Percentiles rank a stretch among this genome's conserved stretches.
These are phyloP conservation scores for Eudorcas thomsonii DNA, from an alignment of 2,113 vertebrate species.

Conservation along the genomic window DNA sequence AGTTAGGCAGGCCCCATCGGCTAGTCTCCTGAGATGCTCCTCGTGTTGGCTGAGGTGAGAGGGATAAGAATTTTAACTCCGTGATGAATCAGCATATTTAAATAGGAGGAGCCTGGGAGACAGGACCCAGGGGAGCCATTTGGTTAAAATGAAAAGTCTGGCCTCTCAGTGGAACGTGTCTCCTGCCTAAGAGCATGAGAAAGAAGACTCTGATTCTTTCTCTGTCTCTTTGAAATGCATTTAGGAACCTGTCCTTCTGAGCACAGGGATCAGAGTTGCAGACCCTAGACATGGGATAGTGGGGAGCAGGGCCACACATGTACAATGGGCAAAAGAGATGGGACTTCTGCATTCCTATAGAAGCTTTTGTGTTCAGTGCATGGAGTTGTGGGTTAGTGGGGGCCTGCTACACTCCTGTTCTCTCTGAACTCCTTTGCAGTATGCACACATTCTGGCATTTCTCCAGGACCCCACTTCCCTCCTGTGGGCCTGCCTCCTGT, in stretches of 20 bases:
- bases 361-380: background rate
- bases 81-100: background rate
- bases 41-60: background rate
- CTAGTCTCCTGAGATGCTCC: background rate
- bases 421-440: background rate
- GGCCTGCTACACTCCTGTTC: background rate
- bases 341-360: background rate
- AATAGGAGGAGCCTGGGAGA: slow-evolving; percentile 2
- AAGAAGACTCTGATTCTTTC: background rate
- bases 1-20: background rate
- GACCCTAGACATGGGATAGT: background rate
- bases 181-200: background rate
- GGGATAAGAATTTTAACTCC: background rate
- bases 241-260: background rate
- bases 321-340: background rate
- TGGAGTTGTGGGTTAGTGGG: background rate
- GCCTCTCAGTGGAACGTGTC: background rate
- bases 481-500: background rate
- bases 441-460: background rate
- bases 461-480: background rate
- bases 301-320: too few relatives aligned
- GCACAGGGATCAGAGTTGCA: background rate
- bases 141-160: slow-evolving; percentile 17
- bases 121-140: background rate
- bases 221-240: background rate